These are phyloP conservation scores for Pseudococcus viburni DNA, from an alignment of 2,888 invertebrate genomes.

Conservation along the genomic window DNA sequence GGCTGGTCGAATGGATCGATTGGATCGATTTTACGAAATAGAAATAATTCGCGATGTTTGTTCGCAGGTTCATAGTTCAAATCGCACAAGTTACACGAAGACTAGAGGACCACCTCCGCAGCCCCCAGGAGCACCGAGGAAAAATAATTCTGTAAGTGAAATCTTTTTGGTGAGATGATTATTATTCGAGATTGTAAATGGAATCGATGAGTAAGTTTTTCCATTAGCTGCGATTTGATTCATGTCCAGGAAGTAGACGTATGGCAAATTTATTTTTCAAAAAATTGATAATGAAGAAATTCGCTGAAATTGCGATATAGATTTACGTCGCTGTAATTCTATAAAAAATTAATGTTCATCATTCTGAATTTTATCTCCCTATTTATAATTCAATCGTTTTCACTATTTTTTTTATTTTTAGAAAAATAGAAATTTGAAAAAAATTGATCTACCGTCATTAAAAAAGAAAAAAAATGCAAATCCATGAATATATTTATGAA, in stretches of 20 bases:
- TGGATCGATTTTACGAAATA: neutral
- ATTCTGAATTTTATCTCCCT: neutral
- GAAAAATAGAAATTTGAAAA: too few relatives aligned
- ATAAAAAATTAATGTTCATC: too few relatives aligned
- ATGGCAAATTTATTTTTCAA: neutral
- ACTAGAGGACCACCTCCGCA: conserved; percentile 85
- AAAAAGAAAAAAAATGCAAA: neutral
- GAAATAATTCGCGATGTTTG: neutral
- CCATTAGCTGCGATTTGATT: neutral
- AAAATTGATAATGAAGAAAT: neutral
- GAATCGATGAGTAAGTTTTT: neutral
- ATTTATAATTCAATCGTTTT: too few relatives aligned
- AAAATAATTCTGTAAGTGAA: conserved; percentile 59
- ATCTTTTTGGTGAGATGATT: neutral
- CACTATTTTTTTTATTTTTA: too few relatives aligned
- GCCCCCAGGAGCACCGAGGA: conserved; percentile 69
- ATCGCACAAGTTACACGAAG: conserved; percentile 68
- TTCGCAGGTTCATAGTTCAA: conserved; percentile 26
- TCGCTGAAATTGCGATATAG: neutral
- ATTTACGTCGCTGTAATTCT: neutral
- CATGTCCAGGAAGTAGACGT: neutral
- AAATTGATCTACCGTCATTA: too few relatives aligned
- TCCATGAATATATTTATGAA: neutral
- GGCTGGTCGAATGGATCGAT: neutral
- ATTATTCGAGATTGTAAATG: neutral